Evolutionary conservation across 2,888 invertebrate species (phyloP), one percentile per base, ranked within the genome.

Genomic region (Caenorhabditis drosophilae): DNA sequence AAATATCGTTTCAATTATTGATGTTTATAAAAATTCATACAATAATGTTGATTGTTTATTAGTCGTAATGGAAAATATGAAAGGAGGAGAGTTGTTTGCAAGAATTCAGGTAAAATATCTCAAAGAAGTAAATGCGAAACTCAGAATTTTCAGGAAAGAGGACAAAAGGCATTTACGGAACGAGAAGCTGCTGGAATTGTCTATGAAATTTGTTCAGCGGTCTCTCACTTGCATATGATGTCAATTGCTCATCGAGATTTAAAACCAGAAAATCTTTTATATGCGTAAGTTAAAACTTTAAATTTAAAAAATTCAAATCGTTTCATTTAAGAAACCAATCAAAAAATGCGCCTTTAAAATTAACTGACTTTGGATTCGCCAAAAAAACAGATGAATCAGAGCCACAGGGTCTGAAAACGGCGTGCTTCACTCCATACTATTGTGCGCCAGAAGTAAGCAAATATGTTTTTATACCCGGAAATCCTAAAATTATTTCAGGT

Each of bases 1-100:
- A 74, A 91, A 97, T 84, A 94, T 98, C 80, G 98, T 98, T 7
- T 90, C 91, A 85, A 89, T 91, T 38, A 88, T 90, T 74, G 95
- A 97, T 86, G 93, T 97, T 25, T 98, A 94, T 85, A 95, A 96
- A 86, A 98, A 98, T 86, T 89, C 90, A n/a, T 94, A 95, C 83
- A 90, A 90, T 68, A 91, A 91, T 11, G 90, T 91, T 76, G 90
- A 91, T 79, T 97, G 96, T 85, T 88, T 98, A 2, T 88, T 98
- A 7, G 93, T 98, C 35, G 91, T 98, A n/a, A 98, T 98, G 97
- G 98, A 98, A 88, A 94, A 95, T 81, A 97, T 98, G 97, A 93
- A 92, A 84, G 97, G 97, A 4, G 97, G 97, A 0, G 97, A 98
- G 85, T 87, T 98, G 60, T 98, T 98, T 86, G 91, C 92, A 84